Evolutionary conservation across 2,797 vertebrate genomes (phyloP), one percentile per base, ranked within the genome.

Genomic region (Enteromius unitaeniatus): DNA sequence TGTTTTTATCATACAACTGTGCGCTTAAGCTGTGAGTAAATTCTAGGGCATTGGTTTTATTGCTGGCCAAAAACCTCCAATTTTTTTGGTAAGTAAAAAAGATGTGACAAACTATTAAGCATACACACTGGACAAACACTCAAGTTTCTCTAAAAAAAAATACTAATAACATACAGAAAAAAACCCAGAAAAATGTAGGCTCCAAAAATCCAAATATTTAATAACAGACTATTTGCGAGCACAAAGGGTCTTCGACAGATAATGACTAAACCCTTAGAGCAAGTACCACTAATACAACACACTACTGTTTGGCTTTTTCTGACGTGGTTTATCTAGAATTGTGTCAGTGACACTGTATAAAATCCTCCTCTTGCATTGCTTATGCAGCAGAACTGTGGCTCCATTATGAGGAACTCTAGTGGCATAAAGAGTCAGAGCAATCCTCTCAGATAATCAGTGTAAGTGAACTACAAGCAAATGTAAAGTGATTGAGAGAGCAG

Each of bases 361-460:
- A 69, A n/a, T 67, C 11, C 14, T 65, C 14, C 17, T 26, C 0
- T 26, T 73, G 72, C 49, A 55, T 53, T 78, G 73, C 81, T 84
- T 31, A 82, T 8, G 19, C 49, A 53, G 79, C 82, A 88, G 31
- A 82, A 76, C 26, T 28, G 45, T 40, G 51, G 26, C 68, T 62
- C 60, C 67, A 21, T 73, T 79, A 64, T 65, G 28, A 82, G 31
- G 70, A 70, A 75, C 55, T 67, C n/a, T 49, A 79, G 60, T 65
- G 68, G 75, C 70, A 84, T 75, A 15, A 68, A 67, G 47, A 51
- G 51, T 82, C 60, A 64, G 34, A 45, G 49, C 37, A 87, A 79
- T 51, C n/a, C 74, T 78, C 45, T 85, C 34, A 68, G 73, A 84
- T 55, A 73, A 64, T 82, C 72, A 79, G 69, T 74, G 19, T 67